phyloP scores from a whole-genome alignment of 2,113 vertebrate species.

The Blennius ocellaris region DNA sequence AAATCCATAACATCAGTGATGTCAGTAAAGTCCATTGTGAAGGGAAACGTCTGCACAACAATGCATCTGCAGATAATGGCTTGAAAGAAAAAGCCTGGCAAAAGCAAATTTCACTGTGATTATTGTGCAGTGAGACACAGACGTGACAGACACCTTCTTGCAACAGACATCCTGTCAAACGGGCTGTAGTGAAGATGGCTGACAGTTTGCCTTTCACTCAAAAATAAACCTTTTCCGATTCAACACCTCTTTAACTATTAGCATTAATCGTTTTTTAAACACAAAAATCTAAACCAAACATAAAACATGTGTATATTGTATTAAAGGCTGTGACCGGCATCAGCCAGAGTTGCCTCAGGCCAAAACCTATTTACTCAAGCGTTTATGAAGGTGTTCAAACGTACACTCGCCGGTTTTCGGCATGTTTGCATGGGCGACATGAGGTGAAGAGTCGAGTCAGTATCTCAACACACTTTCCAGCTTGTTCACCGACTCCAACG shows the following conservation, averaged over 20 bases:
- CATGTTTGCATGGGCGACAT: too few relatives aligned
- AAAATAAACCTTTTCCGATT: slow-evolving; percentile 5
- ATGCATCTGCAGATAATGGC: slow-evolving; percentile 16
- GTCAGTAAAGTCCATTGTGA: slow-evolving; percentile 18
- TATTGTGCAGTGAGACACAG: slow-evolving; percentile 41
- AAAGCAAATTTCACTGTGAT: slow-evolving; percentile 18
- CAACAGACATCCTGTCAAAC: slow-evolving; percentile 5
- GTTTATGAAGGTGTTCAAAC: too few relatives aligned
- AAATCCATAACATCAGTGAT: slow-evolving; percentile 19
- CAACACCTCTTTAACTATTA: too few relatives aligned
- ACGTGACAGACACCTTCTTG: background rate
- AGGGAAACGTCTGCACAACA: slow-evolving; percentile 21
- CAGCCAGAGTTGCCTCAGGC: too few relatives aligned
- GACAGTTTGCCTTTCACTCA: slow-evolving; percentile 24
- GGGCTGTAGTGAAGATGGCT: slow-evolving; percentile 12
- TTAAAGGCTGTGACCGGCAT: too few relatives aligned
- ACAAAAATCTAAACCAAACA: background rate
- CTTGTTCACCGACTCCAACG: background rate
- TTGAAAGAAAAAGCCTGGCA: slow-evolving; percentile 33
- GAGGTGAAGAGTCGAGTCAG: background rate
- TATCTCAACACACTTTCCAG: background rate
- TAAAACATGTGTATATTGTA: background rate
- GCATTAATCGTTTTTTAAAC: too few relatives aligned
- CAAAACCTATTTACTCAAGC: too few relatives aligned
- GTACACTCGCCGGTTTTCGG: too few relatives aligned